Percentiles rank a stretch among this genome's conserved stretches.
Evolutionary conservation across 2,113 vertebrate species (phyloP).

Genomic region (Physeter macrocephalus): DNA sequence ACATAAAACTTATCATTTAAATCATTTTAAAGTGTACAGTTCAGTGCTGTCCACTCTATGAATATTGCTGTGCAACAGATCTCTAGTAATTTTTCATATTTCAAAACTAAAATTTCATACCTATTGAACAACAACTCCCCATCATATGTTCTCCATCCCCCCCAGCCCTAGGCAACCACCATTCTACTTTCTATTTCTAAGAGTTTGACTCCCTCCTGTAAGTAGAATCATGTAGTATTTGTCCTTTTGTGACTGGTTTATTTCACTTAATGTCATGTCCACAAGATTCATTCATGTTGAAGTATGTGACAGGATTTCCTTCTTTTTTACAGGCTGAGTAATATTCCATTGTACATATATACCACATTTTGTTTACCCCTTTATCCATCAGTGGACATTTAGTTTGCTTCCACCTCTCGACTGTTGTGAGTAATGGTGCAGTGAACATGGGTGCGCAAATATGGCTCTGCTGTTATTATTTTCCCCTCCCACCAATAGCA

Average conservation of each 20-base stretch:
- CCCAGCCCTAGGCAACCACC: background rate
- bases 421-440: background rate
- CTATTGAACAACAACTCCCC: background rate
- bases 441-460: background rate
- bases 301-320: background rate
- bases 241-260: background rate
- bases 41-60: background rate
- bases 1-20: background rate
- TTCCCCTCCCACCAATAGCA: background rate
- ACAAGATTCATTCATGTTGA: background rate
- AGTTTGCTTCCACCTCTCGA: background rate
- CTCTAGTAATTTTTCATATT: background rate
- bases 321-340: background rate
- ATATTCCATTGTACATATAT: background rate
- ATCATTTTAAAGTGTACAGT: background rate
- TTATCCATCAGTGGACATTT: no score
- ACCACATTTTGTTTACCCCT: background rate
- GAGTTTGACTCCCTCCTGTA: background rate
- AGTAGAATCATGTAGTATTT: background rate
- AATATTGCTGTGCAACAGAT: background rate
- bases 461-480: background rate
- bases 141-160: no score
- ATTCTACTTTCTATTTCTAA: background rate
- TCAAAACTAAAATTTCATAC: background rate
- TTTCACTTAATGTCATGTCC: background rate